Percentiles rank a stretch among this genome's conserved stretches.
phyloP scores from a whole-genome alignment of 2,888 invertebrate species.

The Hipparchia semele region DNA sequence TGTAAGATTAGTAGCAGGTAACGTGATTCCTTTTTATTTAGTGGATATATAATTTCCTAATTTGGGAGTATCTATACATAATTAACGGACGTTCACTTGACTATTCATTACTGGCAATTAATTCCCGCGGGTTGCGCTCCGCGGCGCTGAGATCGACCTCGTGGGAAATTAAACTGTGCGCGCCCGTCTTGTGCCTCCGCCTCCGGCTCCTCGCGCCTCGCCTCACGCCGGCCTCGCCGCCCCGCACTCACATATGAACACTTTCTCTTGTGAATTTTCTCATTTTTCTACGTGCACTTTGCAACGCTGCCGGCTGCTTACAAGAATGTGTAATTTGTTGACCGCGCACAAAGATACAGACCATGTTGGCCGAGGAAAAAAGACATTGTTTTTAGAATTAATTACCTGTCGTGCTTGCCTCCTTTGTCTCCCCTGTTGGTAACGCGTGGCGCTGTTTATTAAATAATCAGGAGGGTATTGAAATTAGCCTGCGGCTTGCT shows the following conservation, averaged over 20 bases:
- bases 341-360: conserved; percentile 38
- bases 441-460: conserved; percentile 47
- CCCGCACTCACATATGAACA: conserved; percentile 73
- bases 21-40: conserved; percentile 3
- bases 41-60: conserved; percentile 43
- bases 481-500: conserved; percentile 73
- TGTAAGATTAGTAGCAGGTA: not conserved
- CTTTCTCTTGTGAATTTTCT: conserved; percentile 73
- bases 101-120: conserved; percentile 83
- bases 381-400: conserved; percentile 42
- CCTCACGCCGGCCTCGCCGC: conserved; percentile 45
- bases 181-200: conserved; percentile 75
- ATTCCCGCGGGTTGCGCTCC: conserved; percentile 81
- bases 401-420: conserved; percentile 40
- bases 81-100: conserved; percentile 81
- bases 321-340: conserved; percentile 46
- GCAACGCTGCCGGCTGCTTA: conserved; percentile 46
- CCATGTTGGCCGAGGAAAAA: conserved; percentile 36
- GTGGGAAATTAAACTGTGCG: conserved; percentile 83
- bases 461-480: conserved; percentile 70
- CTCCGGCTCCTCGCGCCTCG: conserved; percentile 52
- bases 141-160: conserved; percentile 82
- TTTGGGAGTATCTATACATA: conserved; percentile 61
- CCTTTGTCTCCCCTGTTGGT: conserved; percentile 44
- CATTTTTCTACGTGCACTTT: conserved; percentile 65